Base-by-base conservation (phyloP, 1,140 invertebrate genomes). In the Agrypnia vestita region DNA sequence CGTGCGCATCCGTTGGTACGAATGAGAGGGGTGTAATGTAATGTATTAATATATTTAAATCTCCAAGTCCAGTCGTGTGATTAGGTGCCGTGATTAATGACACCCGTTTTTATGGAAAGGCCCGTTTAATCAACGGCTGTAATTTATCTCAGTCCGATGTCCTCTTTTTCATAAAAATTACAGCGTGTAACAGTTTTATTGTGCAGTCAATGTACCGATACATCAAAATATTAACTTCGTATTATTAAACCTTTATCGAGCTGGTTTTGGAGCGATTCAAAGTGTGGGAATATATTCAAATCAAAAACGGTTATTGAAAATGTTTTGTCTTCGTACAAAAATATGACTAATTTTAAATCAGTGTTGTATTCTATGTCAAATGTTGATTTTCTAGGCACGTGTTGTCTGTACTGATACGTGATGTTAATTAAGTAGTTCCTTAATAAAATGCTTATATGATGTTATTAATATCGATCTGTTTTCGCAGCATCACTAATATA, bases 101-200 rank as follows among this genome's bases (percentile, higher is more conserved):
- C 49, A 73, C 69, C 51, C 69, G 69, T 73, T 73, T 73, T 73
- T 73, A 73, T 55, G 69, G 69, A 73, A 73, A 73, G 49, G 69
- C 69, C 51, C 69, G 51, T 73, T 73, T 73, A 73, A 73, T 73
- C 69, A 73, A 53, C 69, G 69, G 19, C 10, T n/a, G 69, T 73
- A 51, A 73, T 73, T 73, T 73, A 73, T 73, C 69, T 73, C 69
- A 73, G 69, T 73, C 69, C 25, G 53, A 21, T 73, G 69, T 73
- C 69, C 47, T 73, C 69, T 73, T 73, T 73, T 73, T 73, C 49
- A 73, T 73, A 73, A 73, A 73, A 73, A 73, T 73, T 73, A 73
- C 69, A 73, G 47, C 69, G 49, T 73, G 69, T 73, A 53, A 73
- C 69, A 6, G 47, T 73, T 73, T 73, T 73, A 73, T 55, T 73